phyloP scores from a whole-genome alignment of 2,888 invertebrate species.

The Cotesia congregata region DNA sequence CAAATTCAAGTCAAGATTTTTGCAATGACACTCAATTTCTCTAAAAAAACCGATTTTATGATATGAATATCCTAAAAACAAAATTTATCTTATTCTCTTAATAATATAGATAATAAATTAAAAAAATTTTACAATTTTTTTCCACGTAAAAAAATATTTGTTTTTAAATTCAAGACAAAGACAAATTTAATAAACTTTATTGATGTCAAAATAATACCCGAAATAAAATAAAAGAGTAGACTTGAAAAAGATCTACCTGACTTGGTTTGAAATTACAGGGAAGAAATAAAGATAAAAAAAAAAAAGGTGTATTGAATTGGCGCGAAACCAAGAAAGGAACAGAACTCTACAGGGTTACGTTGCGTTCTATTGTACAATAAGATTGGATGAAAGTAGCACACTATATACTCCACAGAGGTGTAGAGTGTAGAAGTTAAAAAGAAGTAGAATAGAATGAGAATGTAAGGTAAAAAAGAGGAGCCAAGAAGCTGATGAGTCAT shows the following conservation, averaged over 20 bases:
- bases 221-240: constrained; percentile 46
- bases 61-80: too few species aligned
- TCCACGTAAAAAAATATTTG: too few species aligned
- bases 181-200: neutral
- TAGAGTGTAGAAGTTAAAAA: neutral
- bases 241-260: constrained; percentile 3
- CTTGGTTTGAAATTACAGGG: neutral
- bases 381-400: neutral
- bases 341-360: neutral
- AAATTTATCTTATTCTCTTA: too few species aligned
- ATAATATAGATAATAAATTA: too few species aligned
- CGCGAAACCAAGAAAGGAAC: neutral
- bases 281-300: neutral
- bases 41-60: too few species aligned
- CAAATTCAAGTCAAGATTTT: too few species aligned
- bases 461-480: neutral
- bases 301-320: neutral
- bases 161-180: too few species aligned
- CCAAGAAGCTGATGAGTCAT: constrained; percentile 20
- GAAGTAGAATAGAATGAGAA: constrained; percentile 1
- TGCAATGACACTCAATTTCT: too few species aligned
- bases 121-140: too few species aligned
- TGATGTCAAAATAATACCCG: neutral
- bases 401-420: neutral
- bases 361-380: neutral